These are phyloP conservation scores for Ichneumon xanthorius DNA, from an alignment of 2,888 invertebrate genomes.

Conservation along the genomic window DNA sequence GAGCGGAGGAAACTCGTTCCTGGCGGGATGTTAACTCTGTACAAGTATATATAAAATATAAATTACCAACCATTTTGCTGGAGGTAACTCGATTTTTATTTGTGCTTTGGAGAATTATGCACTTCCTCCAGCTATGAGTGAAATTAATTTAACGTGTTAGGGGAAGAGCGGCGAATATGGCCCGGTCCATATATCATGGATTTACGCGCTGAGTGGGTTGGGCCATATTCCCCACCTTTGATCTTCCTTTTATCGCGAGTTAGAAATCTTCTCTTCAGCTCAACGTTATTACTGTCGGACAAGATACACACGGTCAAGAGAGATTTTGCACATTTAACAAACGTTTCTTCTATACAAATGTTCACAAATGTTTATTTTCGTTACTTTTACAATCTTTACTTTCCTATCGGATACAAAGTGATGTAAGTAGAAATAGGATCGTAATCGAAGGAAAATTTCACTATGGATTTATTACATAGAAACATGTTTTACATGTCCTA, in stretches of 20 bases:
- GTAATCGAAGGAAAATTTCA: no score
- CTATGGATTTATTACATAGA: background rate
- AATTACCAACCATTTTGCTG: conserved; percentile 24
- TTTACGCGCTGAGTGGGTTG: no score
- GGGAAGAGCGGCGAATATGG: background rate
- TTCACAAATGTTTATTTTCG: background rate
- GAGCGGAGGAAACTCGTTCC: conserved; percentile 51
- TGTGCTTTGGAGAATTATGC: background rate
- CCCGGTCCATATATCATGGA: background rate
- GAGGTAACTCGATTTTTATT: conserved; percentile 7
- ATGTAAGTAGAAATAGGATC: background rate
- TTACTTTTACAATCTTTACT: background rate
- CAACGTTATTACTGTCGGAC: background rate
- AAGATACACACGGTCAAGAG: background rate
- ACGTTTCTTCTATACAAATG: background rate
- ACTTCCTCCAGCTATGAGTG: background rate
- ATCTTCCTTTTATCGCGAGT: background rate
- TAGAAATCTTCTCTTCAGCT: background rate
- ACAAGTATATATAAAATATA: background rate
- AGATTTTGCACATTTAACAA: background rate
- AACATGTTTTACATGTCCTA: background rate
- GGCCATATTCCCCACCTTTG: no score
- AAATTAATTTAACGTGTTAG: background rate
- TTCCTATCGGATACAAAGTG: background rate
- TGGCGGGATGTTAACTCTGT: conserved; percentile 13